Evolutionary conservation across 2,888 invertebrate genomes (phyloP), one percentile per base, ranked within the genome.

Genomic region (Eristalis intricaria): DNA sequence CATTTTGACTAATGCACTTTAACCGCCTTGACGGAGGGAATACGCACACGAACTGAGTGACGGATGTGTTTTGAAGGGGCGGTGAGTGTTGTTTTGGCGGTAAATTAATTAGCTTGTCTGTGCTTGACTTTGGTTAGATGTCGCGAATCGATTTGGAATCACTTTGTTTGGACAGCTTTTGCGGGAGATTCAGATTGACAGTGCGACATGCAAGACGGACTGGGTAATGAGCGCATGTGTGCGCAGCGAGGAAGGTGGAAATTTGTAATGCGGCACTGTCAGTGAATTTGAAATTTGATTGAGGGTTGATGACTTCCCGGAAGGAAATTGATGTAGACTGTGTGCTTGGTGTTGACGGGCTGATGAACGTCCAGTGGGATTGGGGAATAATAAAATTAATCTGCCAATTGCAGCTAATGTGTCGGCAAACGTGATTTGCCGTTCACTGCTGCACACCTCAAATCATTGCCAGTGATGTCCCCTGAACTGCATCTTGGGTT

Each of bases 1-100:
- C 76, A 76, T 80, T 87, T 80, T 87, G 87, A 87, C 87, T 84
- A 87, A 87, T 87, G 84, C 76, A 84, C 79, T 87, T 80, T 76
- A 79, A 76, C 79, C 79, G 63, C 78, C 71, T 79, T 71, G 75
- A 71, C 60, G 75, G 32, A 56, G 32, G 19, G 38, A n/a, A 58
- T 40, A 19, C 40, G 13, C 40, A 29, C n/a, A 4, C 38, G 38
- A 5, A 40, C n/a, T 35, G 10, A 11, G 5, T 19, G 35, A 66
- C 65, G 66, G 40, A 61, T 60, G 64, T 70, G 65, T 60, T 70
- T 80, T 56, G 19, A 56, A 63, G 66, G 70, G 40, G 38, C 8
- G 50, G 50, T 56, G 38, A 65, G 74, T 64, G 32, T 81, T 75
- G 74, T 81, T 56, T 75, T 32, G 38, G 38, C 22, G 32, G 64